Evolutionary conservation across 1,140 invertebrate genomes (phyloP).

Genomic region (Panagrolaimus sp.): DNA sequence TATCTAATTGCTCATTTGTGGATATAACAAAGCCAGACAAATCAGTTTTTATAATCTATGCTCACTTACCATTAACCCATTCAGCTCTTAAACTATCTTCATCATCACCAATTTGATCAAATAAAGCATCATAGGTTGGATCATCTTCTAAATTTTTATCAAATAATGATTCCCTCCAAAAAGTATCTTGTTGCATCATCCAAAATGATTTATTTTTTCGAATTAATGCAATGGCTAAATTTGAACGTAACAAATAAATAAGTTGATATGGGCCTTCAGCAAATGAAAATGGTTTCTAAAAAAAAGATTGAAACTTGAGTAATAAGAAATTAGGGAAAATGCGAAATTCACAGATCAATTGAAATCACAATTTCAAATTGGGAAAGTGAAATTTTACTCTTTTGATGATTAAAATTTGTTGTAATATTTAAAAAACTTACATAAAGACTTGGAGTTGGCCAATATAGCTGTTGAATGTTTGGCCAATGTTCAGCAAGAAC

Average conservation of each 20-base stretch:
- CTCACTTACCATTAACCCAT: slow-evolving; percentile 57
- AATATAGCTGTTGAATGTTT: slow-evolving; percentile 49
- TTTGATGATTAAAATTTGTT: neutral
- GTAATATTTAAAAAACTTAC: slow-evolving; percentile 37
- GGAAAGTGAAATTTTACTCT: no score
- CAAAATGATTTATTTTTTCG: slow-evolving; percentile 54
- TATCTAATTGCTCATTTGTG: no score
- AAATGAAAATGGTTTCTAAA: slow-evolving; percentile 56
- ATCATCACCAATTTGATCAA: slow-evolving; percentile 53
- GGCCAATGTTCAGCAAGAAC: slow-evolving; percentile 45
- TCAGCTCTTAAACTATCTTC: slow-evolving; percentile 49
- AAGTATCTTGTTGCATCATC: slow-evolving; percentile 58
- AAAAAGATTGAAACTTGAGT: slow-evolving; percentile 11
- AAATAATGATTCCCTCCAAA: slow-evolving; percentile 49
- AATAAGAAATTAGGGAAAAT: no score
- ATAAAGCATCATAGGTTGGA: slow-evolving; percentile 44
- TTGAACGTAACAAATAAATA: slow-evolving; percentile 52
- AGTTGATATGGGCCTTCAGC: slow-evolving; percentile 55
- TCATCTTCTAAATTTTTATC: slow-evolving; percentile 50
- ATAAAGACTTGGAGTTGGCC: slow-evolving; percentile 55
- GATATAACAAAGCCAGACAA: no score
- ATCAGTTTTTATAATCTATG: no score
- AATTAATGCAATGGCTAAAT: slow-evolving; percentile 49
- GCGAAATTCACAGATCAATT: no score
- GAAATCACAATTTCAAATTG: no score